Conservation (phyloP, 2,113 vertebrate genomes). For the Hyla sarda region DNA sequence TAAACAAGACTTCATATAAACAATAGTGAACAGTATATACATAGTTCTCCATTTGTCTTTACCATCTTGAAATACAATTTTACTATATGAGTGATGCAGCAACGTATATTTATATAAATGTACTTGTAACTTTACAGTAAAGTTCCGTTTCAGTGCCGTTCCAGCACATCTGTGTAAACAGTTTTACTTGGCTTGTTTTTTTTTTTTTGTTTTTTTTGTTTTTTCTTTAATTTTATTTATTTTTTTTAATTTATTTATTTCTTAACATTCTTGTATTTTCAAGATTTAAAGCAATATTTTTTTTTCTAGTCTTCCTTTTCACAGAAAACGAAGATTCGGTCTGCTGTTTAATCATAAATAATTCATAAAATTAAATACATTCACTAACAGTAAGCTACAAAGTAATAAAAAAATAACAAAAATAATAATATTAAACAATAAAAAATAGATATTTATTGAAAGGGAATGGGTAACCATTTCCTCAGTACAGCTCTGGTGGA, state of each 20-base stretch:
- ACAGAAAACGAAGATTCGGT: slow-evolving; percentile 99
- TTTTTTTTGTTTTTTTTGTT: slow-evolving; percentile 97
- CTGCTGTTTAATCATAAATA: slow-evolving; percentile 98
- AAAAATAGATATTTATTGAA: slow-evolving; percentile 94
- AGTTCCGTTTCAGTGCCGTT: slow-evolving; percentile 88
- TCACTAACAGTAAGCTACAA: slow-evolving; percentile 99
- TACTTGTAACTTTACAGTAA: slow-evolving; percentile 92
- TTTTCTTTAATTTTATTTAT: slow-evolving; percentile 99
- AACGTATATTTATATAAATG: slow-evolving; percentile 94
- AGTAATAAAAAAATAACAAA: slow-evolving; percentile 92
- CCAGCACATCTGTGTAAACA: slow-evolving; percentile 99
- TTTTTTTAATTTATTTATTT: slow-evolving; percentile 88
- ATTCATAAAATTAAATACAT: slow-evolving; percentile 99
- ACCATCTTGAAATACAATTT: slow-evolving; percentile 85
- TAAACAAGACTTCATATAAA: slow-evolving; percentile 99
- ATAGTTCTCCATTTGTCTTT: slow-evolving; percentile 83
- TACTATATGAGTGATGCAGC: slow-evolving; percentile 86
- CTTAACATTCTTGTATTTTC: slow-evolving; percentile 97
- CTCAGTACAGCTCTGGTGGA: slow-evolving; percentile 93
- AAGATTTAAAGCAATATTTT: slow-evolving; percentile 96
- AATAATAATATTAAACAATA: slow-evolving; percentile 81
- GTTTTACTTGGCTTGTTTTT: slow-evolving; percentile 98
- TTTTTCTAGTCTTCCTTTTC: slow-evolving; percentile 97
- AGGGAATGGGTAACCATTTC: slow-evolving; percentile 88
- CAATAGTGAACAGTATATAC: slow-evolving; percentile 99